Evolutionary conservation across 2,888 invertebrate species (phyloP).

Genomic region (Myopa testacea): DNA sequence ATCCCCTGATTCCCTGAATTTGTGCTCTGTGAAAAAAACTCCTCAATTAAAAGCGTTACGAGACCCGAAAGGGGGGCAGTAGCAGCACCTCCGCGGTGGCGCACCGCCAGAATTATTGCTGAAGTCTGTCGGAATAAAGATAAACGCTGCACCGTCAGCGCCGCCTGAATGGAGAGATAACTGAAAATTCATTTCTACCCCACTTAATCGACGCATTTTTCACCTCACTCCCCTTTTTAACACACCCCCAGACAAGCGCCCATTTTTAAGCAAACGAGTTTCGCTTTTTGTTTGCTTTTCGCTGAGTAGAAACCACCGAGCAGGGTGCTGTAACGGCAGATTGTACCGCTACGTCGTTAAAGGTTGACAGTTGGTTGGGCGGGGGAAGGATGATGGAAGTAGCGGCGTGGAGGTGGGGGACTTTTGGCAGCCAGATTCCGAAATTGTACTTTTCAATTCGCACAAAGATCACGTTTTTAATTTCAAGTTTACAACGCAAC

Average conservation of each 20-base stretch:
- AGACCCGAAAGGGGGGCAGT: slow-evolving; percentile 18
- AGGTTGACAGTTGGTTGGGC: background rate
- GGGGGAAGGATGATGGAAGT: background rate
- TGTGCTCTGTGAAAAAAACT: slow-evolving; percentile 40
- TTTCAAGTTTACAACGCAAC: slow-evolving; percentile 64
- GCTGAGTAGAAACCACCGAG: too few species aligned
- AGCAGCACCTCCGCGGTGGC: background rate
- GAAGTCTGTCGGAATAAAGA: slow-evolving; percentile 57
- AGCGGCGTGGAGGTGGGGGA: slow-evolving; percentile 5
- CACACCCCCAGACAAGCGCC: background rate
- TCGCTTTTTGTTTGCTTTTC: slow-evolving; percentile 8
- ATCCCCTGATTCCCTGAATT: slow-evolving; percentile 48
- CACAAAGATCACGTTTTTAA: slow-evolving; percentile 67
- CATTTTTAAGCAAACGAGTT: background rate
- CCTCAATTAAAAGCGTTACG: slow-evolving; percentile 62
- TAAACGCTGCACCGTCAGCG: slow-evolving; percentile 48
- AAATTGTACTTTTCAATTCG: slow-evolving; percentile 61
- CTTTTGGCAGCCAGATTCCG: slow-evolving; percentile 9
- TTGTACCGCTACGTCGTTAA: background rate
- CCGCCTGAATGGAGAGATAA: slow-evolving; percentile 43
- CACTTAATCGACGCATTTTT: background rate
- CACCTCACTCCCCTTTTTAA: background rate
- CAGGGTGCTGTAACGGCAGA: background rate
- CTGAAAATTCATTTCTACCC: slow-evolving; percentile 38
- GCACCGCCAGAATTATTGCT: slow-evolving; percentile 53